Evolutionary conservation across 1,140 invertebrate genomes (phyloP).

Genomic region (Ditylenchus dipsaci): DNA sequence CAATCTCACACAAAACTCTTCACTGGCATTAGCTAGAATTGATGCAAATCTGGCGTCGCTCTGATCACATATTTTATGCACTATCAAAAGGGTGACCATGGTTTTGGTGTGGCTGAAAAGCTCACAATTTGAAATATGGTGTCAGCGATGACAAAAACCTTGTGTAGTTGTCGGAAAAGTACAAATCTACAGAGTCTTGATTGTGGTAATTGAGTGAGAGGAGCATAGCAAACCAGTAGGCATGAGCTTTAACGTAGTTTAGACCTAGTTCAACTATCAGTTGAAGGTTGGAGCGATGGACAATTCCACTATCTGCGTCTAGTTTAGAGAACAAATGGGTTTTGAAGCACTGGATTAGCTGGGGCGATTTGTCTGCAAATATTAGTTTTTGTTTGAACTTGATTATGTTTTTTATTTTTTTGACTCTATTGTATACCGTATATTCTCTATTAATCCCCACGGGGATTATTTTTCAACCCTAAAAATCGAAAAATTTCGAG

Average conservation of each 20-base stretch:
- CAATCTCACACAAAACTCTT: slow-evolving; percentile 28
- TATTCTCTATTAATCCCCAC: no score
- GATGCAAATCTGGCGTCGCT: background rate
- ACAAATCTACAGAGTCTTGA: background rate
- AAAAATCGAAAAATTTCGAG: no score
- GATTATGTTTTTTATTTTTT: no score
- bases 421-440: no score
- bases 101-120: slow-evolving; percentile 13
- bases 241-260: slow-evolving; percentile 4
- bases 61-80: slow-evolving; percentile 12
- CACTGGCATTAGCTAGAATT: background rate
- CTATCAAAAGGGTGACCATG: slow-evolving; percentile 9
- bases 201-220: background rate
- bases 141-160: background rate
- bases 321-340: background rate
- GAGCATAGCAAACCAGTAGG: slow-evolving; percentile 11
- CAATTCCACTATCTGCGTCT: background rate
- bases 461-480: no score
- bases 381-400: no score
- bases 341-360: background rate
- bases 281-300: background rate
- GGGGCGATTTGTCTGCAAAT: slow-evolving; percentile 10
- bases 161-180: slow-evolving; percentile 12
- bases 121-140: background rate
- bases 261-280: background rate